Evolutionary conservation across 2,797 vertebrate genomes (phyloP).

Genomic region (Cephalopachus bancanus): DNA sequence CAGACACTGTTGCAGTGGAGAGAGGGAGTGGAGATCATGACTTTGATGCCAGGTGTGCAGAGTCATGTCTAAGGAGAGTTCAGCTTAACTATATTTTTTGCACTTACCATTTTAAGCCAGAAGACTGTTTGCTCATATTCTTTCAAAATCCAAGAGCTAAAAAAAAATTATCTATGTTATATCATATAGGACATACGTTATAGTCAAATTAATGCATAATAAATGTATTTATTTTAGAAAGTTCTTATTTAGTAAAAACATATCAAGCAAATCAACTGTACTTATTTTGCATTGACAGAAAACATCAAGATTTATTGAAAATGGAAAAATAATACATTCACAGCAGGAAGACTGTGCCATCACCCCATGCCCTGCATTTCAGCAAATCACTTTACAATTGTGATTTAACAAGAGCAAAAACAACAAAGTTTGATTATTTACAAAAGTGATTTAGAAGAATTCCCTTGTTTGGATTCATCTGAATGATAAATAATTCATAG

Average conservation of each 20-base stretch:
- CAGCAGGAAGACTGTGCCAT: background rate
- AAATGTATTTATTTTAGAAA: background rate
- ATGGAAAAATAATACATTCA: background rate
- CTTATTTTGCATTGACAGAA: background rate
- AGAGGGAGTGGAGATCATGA: background rate
- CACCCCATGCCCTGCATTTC: background rate
- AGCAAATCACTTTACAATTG: background rate
- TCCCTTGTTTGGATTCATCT: background rate
- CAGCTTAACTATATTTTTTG: background rate
- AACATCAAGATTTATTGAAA: background rate
- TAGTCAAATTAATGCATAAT: background rate
- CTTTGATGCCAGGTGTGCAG: background rate
- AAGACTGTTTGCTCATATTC: background rate
- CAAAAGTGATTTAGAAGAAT: background rate
- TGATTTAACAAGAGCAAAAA: background rate
- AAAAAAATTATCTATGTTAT: background rate
- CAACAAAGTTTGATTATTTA: background rate
- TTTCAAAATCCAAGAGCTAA: background rate
- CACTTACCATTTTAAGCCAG: background rate
- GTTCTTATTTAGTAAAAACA: background rate
- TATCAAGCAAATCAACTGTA: background rate
- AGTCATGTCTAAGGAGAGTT: background rate
- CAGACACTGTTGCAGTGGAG: background rate
- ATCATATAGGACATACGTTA: background rate
- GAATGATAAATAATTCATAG: background rate